Base-by-base conservation (phyloP, 2,797 vertebrate genomes). In the Margarornis squamiger region DNA sequence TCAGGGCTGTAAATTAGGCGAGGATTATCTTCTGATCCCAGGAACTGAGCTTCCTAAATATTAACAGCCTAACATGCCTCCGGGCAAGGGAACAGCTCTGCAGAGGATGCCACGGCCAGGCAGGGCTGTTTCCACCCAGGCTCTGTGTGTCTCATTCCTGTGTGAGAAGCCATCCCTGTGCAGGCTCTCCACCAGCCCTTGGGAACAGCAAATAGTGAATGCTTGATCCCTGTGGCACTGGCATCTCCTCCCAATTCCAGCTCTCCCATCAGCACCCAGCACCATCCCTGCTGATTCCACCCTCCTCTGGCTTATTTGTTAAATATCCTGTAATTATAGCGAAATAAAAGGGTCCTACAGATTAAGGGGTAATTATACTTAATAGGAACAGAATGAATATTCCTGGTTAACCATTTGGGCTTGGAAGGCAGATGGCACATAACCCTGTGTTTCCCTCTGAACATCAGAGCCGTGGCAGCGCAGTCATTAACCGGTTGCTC, bases 371-470 rank as follows among this genome's bases (percentile, higher is more conserved):
- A 98, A 98, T 98, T 98, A 97, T 52, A 83, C 87, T 96, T 98
- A 98, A 97, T 97, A 97, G 97, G 96, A 97, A 95, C 96, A 97
- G 97, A 98, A 97, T 97, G 96, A 97, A 97, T 95, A 95, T 96
- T 97, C 96, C 96, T 96, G 97, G 96, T 97, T 98, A 97, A 97
- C 96, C 95, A 15, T 94, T 97, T 92, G 72, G 88, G 96, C 95
- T 95, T 91, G 92, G 96, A 95, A 97, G 97, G 91, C 97, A 96
- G 97, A 97, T 96, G 91, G 93, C 91, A 59, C 8, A 48, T 41
- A 84, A 95, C 94, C 96, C 94, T 36, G 14, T 61, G 96, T 74
- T 97, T 96, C 74, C 96, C 95, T 94, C 88, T 77, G 94, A 86
- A 92, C 94, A 30, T 84, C 58, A 78, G 23, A 16, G 68, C 77